These are phyloP conservation scores for Serinus canaria DNA, from an alignment of 2,113 vertebrate genomes.

Conservation along the genomic window DNA sequence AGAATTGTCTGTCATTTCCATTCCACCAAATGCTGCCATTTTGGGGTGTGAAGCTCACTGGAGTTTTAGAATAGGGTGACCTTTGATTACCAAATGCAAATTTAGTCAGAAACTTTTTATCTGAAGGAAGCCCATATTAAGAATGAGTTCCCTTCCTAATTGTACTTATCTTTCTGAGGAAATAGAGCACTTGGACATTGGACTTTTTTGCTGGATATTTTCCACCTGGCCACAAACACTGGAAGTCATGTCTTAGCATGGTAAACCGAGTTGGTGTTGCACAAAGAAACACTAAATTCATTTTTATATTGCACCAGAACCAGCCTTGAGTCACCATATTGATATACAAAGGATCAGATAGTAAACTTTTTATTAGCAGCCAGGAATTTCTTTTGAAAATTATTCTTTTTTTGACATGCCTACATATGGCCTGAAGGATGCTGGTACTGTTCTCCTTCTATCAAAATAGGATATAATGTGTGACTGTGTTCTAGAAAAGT, in stretches of 20 bases:
- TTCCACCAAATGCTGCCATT: background rate
- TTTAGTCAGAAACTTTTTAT: background rate
- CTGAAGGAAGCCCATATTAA: background rate
- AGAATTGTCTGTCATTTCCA: background rate
- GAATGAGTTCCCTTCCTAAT: background rate
- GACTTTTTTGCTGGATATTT: background rate
- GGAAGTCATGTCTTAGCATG: background rate
- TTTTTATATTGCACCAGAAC: background rate
- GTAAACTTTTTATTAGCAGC: constrained; percentile 24
- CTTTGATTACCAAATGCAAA: background rate
- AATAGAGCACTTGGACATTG: background rate
- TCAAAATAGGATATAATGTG: constrained; percentile 54
- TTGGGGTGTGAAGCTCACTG: background rate
- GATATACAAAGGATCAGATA: constrained; percentile 14
- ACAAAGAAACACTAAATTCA: background rate
- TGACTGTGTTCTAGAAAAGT: constrained; percentile 57
- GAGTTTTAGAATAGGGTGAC: background rate
- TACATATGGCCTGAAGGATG: constrained; percentile 53
- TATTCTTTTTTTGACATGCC: constrained; percentile 35
- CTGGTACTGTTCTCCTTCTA: constrained; percentile 50
- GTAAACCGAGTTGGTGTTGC: background rate
- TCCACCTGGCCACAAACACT: background rate
- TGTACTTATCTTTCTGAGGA: background rate
- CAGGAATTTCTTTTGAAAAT: constrained; percentile 37
- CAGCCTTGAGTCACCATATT: constrained; percentile 1